Evolutionary conservation across 2,888 invertebrate species (phyloP).

Genomic region (Metopia argyrocephala): DNA sequence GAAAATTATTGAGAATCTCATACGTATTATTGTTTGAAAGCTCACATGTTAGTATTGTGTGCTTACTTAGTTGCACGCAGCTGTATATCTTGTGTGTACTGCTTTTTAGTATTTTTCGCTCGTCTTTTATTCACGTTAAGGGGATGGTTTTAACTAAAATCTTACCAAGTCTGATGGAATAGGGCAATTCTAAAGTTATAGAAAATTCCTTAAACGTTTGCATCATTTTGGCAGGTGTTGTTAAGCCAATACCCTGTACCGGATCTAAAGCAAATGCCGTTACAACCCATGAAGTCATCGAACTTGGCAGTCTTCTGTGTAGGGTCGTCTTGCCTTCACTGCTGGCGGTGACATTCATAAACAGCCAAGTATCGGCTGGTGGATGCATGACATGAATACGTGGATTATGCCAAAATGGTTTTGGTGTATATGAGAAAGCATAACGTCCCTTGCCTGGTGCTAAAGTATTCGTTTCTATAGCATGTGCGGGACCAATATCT

Average conservation of each 20-base stretch:
- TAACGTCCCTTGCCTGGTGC: constrained; percentile 93
- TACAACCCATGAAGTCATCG: constrained; percentile 90
- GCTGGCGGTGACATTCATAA: constrained; percentile 89
- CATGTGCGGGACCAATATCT: constrained; percentile 78
- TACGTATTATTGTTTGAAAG: no score
- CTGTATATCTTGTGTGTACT: no score
- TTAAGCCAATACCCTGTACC: constrained; percentile 87
- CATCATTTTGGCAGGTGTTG: constrained; percentile 83
- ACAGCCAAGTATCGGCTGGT: constrained; percentile 89
- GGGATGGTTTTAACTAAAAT: not conserved
- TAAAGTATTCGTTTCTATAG: constrained; percentile 83
- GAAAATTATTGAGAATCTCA: no score
- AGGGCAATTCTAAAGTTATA: constrained; percentile 91
- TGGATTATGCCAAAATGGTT: constrained; percentile 89
- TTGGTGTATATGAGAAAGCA: constrained; percentile 92
- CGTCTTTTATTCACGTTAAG: no score
- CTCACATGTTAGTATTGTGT: no score
- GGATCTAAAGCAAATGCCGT: constrained; percentile 90
- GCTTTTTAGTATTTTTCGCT: no score
- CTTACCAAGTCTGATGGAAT: constrained; percentile 85
- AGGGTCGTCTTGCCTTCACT: constrained; percentile 82
- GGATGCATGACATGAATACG: constrained; percentile 87
- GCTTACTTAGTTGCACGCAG: no score
- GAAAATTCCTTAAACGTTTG: constrained; percentile 91
- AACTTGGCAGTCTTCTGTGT: constrained; percentile 86